Percentiles rank a stretch among this genome's conserved stretches.
Conservation (phyloP, 2,888 invertebrate species). For the Nephrotoma appendiculata region DNA sequence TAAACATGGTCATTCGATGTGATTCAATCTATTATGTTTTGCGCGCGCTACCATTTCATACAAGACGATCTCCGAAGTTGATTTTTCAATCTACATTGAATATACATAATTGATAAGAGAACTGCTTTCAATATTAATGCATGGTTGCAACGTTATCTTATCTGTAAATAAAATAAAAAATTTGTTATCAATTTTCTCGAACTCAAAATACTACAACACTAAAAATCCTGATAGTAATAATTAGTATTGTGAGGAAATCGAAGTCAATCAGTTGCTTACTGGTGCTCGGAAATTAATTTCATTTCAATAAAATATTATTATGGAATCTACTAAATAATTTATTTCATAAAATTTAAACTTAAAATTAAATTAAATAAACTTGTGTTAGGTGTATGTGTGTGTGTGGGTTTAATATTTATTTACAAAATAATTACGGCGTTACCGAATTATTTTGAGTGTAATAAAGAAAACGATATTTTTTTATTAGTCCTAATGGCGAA, state of each 20-base stretch:
- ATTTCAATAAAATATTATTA: not conserved
- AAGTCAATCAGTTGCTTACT: not conserved
- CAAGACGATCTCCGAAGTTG: too few species aligned
- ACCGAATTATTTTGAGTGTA: not conserved
- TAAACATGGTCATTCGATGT: too few species aligned
- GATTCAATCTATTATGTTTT: too few species aligned
- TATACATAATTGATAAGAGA: too few species aligned
- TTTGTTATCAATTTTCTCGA: not conserved
- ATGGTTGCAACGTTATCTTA: not conserved
- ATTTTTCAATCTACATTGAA: too few species aligned
- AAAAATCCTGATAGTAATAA: not conserved
- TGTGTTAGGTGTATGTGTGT: not conserved
- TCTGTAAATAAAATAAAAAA: not conserved
- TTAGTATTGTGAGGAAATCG: not conserved
- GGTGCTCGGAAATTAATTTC: too few species aligned
- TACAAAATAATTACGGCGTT: not conserved
- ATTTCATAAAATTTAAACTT: not conserved
- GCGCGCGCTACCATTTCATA: too few species aligned
- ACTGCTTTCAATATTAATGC: too few species aligned
- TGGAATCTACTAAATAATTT: not conserved
- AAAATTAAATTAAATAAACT: not conserved
- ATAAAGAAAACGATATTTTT: not conserved
- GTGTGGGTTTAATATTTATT: not conserved
- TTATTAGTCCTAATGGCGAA: not conserved
- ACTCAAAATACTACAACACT: not conserved